These are phyloP conservation scores for Chaenodraco wilsoni DNA, from an alignment of 2,797 vertebrate species.

Conservation along the genomic window DNA sequence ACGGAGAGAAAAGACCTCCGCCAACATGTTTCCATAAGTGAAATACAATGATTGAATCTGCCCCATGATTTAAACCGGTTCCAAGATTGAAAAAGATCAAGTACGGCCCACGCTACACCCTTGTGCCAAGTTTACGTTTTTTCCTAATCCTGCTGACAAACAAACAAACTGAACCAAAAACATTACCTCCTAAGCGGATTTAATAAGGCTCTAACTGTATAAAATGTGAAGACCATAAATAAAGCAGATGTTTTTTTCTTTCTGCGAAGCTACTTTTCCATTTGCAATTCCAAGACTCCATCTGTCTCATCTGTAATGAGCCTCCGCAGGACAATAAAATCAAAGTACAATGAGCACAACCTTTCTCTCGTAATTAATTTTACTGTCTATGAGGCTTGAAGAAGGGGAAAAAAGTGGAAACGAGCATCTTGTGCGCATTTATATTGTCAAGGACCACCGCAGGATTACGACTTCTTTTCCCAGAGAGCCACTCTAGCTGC, in stretches of 20 bases:
- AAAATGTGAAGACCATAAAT: neutral
- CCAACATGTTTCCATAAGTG: too few relatives aligned
- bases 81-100: too few relatives aligned
- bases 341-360: constrained; percentile 37
- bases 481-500: constrained; percentile 37
- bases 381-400: constrained; percentile 40
- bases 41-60: too few relatives aligned
- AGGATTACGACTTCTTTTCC: constrained; percentile 19
- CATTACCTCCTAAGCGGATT: too few relatives aligned
- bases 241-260: constrained; percentile 8
- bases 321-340: constrained; percentile 40
- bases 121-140: too few relatives aligned
- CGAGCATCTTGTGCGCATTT: constrained; percentile 27
- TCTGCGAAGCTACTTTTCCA: constrained; percentile 36
- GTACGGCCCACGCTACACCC: too few relatives aligned
- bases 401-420: constrained; percentile 1
- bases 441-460: constrained; percentile 25
- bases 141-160: too few relatives aligned
- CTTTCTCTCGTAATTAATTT: constrained; percentile 55
- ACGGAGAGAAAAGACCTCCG: too few relatives aligned
- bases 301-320: constrained; percentile 29
- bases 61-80: too few relatives aligned
- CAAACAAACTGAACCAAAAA: too few relatives aligned
- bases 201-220: neutral
- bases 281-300: constrained; percentile 30